Conservation (phyloP, 2,113 vertebrate species). For the Eurystomus gularis region DNA sequence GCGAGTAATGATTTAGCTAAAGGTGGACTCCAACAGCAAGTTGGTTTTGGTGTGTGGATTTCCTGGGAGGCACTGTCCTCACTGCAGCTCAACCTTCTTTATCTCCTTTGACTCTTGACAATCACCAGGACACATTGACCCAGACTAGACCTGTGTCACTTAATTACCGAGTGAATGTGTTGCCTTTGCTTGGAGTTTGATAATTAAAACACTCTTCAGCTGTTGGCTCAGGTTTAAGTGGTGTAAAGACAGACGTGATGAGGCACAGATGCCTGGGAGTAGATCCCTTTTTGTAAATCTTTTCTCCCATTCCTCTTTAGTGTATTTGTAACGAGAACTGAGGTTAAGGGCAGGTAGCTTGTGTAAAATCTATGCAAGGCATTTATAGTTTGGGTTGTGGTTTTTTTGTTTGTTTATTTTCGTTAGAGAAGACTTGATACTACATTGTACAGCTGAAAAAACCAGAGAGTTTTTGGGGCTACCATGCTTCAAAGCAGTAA, state of each 20-base stretch:
- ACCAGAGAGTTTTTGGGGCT: not conserved
- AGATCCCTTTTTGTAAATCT: not conserved
- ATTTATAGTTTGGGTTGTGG: not conserved
- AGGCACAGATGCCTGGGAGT: not conserved
- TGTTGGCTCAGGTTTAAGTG: not conserved
- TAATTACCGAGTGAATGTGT: not conserved
- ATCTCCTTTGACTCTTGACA: not conserved
- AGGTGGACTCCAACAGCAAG: not conserved
- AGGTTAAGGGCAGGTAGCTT: not conserved
- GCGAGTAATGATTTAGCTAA: not conserved
- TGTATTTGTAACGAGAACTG: not conserved
- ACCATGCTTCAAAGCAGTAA: not conserved
- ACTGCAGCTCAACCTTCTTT: not conserved
- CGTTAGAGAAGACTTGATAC: not conserved
- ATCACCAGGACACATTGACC: not conserved
- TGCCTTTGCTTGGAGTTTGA: not conserved
- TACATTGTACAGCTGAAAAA: not conserved
- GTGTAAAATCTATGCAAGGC: not conserved
- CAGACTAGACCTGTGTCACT: not conserved
- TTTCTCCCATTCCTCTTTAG: not conserved
- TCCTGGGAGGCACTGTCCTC: not conserved
- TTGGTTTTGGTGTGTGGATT: not conserved
- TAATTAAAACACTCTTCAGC: accelerated
- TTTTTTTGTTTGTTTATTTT: not conserved
- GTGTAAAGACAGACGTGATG: not conserved